Evolutionary conservation across 1,140 invertebrate genomes (phyloP), one percentile per base, ranked within the genome.

Genomic region (Conus betulinus): DNA sequence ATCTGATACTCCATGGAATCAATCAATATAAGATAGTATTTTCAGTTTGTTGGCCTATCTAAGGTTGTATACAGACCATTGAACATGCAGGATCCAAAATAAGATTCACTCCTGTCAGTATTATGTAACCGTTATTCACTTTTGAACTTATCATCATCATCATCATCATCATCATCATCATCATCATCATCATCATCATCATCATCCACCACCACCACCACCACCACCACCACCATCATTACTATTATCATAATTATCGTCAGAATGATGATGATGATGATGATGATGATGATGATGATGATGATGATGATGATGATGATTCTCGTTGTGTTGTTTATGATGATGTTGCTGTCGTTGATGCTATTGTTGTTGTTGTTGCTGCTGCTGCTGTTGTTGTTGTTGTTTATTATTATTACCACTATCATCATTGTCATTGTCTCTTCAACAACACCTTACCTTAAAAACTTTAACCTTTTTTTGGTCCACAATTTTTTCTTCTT

Each of bases 131-230:
- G 39, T 39, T 39, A 39, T 39, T 39, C 39, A 39, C 39, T 39
- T 39, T 39, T 39, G 0, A 39, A 39, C 39, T 39, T 39, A 39
- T 39, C 39, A 39, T 39, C 39, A 39, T 39, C 39, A 39, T 39
- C 39, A 39, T 39, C 39, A 39, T 39, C 39, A 39, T 39, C 39
- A 79, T 79, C 78, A 79, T 79, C 78, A 79, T 79, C 78, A 79
- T 79, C 78, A 79, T 79, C 78, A 79, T 79, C 23, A 79, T 79
- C 78, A 79, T 79, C 78, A 79, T n/a, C 78, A 79, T 79, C 23
- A 79, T 79, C 78, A 79, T 79, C 78, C 17, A 74, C 3, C 17
- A 74, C 3, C 17, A 3, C 3, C 17, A 74, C 71, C 17, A 74
- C 25, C 17, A 74, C 25, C 17, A 74, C 25, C 17, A 74, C 25